Percentiles rank a stretch among this genome's conserved stretches.
Evolutionary conservation across 1,140 invertebrate genomes (phyloP).

Genomic region (Rhagoletis zephyria): DNA sequence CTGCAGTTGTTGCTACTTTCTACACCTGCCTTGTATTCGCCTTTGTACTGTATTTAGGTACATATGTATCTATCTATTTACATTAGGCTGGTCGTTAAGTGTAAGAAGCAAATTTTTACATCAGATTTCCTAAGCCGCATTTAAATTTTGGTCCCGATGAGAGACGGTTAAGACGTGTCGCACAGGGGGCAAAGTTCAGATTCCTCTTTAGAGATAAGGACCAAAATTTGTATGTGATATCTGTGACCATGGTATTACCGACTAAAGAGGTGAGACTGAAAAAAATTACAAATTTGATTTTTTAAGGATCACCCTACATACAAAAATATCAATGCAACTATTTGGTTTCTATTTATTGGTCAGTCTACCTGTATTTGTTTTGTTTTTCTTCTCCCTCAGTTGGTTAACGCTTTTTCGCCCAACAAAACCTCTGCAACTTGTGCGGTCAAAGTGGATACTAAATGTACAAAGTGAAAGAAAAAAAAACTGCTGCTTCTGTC

Average conservation of each 20-base stretch:
- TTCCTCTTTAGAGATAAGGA: too few species aligned
- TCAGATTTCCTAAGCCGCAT: too few species aligned
- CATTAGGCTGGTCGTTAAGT: too few species aligned
- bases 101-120: too few species aligned
- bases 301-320: not conserved
- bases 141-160: too few species aligned
- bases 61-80: not conserved
- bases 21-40: not conserved
- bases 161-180: too few species aligned
- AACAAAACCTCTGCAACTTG: not conserved
- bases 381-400: not conserved
- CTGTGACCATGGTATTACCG: too few species aligned
- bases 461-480: not conserved
- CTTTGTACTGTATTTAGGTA: not conserved
- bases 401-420: conserved; percentile 3
- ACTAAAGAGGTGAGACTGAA: not conserved
- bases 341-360: conserved; percentile 26
- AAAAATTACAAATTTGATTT: too few species aligned
- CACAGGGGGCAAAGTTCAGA: too few species aligned
- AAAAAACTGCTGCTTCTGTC: conserved; percentile 19
- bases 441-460: not conserved
- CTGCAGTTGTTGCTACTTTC: not conserved
- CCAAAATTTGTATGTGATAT: too few species aligned
- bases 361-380: not conserved
- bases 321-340: not conserved